Base-by-base conservation (phyloP, 1,140 invertebrate genomes). In the Choristoneura fumiferana region DNA sequence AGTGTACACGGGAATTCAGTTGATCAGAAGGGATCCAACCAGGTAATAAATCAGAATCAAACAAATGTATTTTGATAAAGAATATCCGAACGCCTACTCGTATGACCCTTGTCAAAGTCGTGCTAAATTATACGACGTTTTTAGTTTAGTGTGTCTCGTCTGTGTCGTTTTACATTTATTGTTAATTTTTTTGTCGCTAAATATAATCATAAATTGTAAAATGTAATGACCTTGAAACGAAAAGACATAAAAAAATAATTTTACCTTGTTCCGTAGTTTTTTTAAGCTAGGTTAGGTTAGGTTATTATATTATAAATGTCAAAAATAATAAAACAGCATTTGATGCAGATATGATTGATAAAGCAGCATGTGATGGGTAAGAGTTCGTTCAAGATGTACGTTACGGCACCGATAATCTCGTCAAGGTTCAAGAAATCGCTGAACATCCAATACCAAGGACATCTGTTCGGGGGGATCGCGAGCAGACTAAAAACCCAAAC, bases 1-100 rank as follows among this genome's bases (percentile, higher is more conserved):
- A 18, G 29, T 49, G 33, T 29, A 8, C 14, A 8, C 43, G 29
- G 43, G 43, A 49, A 49, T 33, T 33, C 18, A 49, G 43, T 17
- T 49, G 43, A 49, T 49, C 43, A 29, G 43, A n/a, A 49, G 43
- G 43, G 18, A 33, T 49, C 43, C 10, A 5, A 8, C 18, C n/a
- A n/a, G 18, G 43, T 18, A 12, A 49, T 49, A 49, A 29, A 49
- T 49, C 43, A 49, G 43, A 49, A 49, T 49, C 18, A 49, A 49
- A 49, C 43, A 29, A 49, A 49, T n/a, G 22, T 13, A 49, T 49
- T 49, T 49, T 49, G 18, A 49, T 22, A 33, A 49, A 49, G 43
- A 33, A 49, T 17, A 14, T 49, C 43, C 17, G 43, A 22, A 49
- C 22, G 29, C 22, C 22, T 49, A 10, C 43, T 49, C 10, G 43